Evolutionary conservation across 2,113 vertebrate species (phyloP), one percentile per base, ranked within the genome.

Genomic region (Lynx canadensis): DNA sequence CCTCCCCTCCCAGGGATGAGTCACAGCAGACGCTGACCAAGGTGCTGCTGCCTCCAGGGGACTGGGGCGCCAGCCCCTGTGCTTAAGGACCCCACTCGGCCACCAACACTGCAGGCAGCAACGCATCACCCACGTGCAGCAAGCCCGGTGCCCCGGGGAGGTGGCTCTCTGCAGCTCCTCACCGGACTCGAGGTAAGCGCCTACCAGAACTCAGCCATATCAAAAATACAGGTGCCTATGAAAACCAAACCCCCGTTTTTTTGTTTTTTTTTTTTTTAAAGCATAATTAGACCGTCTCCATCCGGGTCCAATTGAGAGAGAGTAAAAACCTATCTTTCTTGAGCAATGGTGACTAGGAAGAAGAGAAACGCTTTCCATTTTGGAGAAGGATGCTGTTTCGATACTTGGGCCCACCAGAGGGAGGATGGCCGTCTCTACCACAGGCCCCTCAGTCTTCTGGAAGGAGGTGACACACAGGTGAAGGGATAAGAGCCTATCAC

Each of bases 21-120:
- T 48, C 90, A 68, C 7, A 57, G 41, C 31, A 60, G 23, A 76
- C 7, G 4, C 9, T 2, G 38, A 25, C 11, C 23, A 1, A 81
- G 65, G 25, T 38, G 16, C 45, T 8, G 16, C 55, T n/a, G n/a
- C 50, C 83, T 71, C 66, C 7, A 5, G 19, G 89, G 14, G 48
- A 1, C 29, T 18, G 5, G 0, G 23, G 14, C 13, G 0, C 12
- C 18, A 55, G 13, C 14, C 31, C 69, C 36, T 19, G 12, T 1
- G 48, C 23, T 23, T 48, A 2, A 15, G 31, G 31, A 5, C 23
- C 11, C 45, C 5, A 2, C 5, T 13, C 19, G 0, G 11, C 31
- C 63, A 4, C 41, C 41, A 36, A 4, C 3, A 8, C 4, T 0
- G 7, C 41, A 10, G 45, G 41, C 65, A 52, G 63, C 78, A 5